These are phyloP conservation scores for Mya arenaria DNA, from an alignment of 1,140 invertebrate species.

Conservation along the genomic window DNA sequence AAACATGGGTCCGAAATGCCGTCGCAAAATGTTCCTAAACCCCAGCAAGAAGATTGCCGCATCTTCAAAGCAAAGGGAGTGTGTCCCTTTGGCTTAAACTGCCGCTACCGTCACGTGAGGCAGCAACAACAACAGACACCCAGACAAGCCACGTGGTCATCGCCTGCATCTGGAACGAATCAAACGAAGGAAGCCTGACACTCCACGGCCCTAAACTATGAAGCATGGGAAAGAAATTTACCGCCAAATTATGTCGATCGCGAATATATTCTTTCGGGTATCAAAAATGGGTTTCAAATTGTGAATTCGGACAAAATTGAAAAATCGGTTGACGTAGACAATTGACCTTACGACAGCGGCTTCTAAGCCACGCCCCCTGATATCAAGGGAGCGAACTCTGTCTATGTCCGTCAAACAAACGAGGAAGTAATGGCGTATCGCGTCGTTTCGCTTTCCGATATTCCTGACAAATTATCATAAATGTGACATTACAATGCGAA, in stretches of 20 bases:
- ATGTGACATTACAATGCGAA: too few relatives aligned
- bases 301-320: not conserved
- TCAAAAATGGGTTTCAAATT: slow-evolving; percentile 18
- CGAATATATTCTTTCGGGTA: not conserved
- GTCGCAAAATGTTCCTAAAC: not conserved
- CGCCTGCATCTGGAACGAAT: not conserved
- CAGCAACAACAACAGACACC: not conserved
- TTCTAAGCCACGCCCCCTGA: too few relatives aligned
- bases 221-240: slow-evolving; percentile 3
- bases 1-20: not conserved
- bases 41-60: not conserved
- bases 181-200: not conserved
- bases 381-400: too few relatives aligned
- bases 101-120: not conserved
- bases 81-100: not conserved
- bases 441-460: too few relatives aligned
- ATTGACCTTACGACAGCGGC: too few relatives aligned
- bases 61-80: slow-evolving; percentile 21
- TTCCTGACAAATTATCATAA: too few relatives aligned
- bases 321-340: not conserved
- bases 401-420: too few relatives aligned
- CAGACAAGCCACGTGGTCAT: not conserved
- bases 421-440: too few relatives aligned
- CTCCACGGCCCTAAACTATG: not conserved
- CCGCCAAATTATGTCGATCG: not conserved